Evolutionary conservation across 2,888 invertebrate species (phyloP).

Genomic region (Steromphala cineraria): DNA sequence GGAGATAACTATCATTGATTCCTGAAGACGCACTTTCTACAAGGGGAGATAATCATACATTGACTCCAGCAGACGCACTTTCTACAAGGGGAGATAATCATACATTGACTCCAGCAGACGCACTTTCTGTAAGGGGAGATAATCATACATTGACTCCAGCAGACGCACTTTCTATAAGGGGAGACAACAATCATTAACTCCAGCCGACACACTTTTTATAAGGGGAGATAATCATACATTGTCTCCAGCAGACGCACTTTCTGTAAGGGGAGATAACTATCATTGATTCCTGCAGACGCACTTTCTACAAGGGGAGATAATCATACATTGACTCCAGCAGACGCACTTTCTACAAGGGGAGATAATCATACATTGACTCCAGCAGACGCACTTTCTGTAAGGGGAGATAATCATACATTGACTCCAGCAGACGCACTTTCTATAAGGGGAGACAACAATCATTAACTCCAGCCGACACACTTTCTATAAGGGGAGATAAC

Average conservation of each 20-base stretch:
- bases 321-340: constrained; percentile 64
- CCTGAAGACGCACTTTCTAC: constrained; percentile 69
- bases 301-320: constrained; percentile 59
- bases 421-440: constrained; percentile 69
- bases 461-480: constrained; percentile 65
- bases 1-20: constrained; percentile 40
- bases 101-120: constrained; percentile 63
- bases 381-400: constrained; percentile 69
- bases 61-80: constrained; percentile 65
- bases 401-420: not conserved
- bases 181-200: constrained; percentile 48
- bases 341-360: constrained; percentile 64
- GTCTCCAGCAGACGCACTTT: constrained; percentile 66
- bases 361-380: constrained; percentile 48
- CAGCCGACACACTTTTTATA: constrained; percentile 69
- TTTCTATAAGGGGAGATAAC: constrained; percentile 57
- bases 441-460: constrained; percentile 40
- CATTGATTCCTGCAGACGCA: constrained; percentile 63
- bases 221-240: not conserved
- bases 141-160: constrained; percentile 55
- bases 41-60: constrained; percentile 15
- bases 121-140: constrained; percentile 62
- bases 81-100: constrained; percentile 53
- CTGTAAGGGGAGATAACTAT: constrained; percentile 49
- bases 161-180: constrained; percentile 67